Percentiles rank a stretch among this genome's conserved stretches.
Conservation (phyloP, 2,888 invertebrate species). For the Nomada ruficornis region DNA sequence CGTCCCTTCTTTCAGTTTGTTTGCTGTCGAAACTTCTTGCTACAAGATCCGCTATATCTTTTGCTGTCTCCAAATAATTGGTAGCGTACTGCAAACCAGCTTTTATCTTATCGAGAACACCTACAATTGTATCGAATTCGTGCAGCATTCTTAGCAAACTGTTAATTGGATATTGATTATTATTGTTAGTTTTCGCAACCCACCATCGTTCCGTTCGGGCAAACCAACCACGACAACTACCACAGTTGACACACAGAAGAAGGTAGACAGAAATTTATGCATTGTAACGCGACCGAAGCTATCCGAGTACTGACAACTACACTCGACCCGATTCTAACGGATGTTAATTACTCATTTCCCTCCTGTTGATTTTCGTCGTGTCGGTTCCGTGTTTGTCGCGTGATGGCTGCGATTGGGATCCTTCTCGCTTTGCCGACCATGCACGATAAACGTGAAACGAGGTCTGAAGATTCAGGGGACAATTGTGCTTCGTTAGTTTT, state of each 20-base stretch:
- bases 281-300: conserved; percentile 37
- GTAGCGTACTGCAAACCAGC: conserved; percentile 85
- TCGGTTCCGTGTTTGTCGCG: conserved; percentile 27
- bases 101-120: conserved; percentile 84
- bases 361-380: conserved; percentile 37
- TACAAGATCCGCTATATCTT: conserved; percentile 87
- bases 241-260: conserved; percentile 11
- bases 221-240: neutral
- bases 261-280: conserved; percentile 24
- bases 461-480: conserved; percentile 26
- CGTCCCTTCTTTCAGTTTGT: conserved; percentile 71
- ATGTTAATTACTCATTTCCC: conserved; percentile 63
- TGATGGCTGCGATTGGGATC: conserved; percentile 19
- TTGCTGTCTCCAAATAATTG: conserved; percentile 85
- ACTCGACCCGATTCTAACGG: conserved; percentile 54
- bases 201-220: conserved; percentile 67
- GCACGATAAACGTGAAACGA: conserved; percentile 51
- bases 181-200: neutral
- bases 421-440: conserved; percentile 71
- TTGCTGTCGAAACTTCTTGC: conserved; percentile 85
- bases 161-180: neutral
- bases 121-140: conserved; percentile 55
- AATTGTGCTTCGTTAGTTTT: conserved; percentile 25
- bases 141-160: neutral
- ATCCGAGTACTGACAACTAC: conserved; percentile 37